Evolutionary conservation across 1,140 invertebrate genomes (phyloP), one percentile per base, ranked within the genome.

Genomic region (Sitophilus oryzae): DNA sequence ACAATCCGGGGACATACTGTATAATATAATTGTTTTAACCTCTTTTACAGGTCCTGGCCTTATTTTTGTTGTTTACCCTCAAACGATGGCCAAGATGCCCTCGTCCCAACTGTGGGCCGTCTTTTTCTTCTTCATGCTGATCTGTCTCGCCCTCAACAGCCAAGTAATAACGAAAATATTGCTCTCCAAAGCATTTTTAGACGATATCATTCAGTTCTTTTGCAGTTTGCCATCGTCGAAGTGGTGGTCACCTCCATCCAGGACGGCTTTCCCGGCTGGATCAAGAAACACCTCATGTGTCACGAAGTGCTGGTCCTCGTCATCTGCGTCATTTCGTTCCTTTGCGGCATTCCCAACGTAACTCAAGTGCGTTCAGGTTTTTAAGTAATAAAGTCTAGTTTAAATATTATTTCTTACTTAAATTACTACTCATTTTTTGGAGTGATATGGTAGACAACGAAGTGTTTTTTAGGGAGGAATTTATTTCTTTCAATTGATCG

Each of bases 221-320:
- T 74, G 35, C 73, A 90, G 85, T 90, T 91, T 76, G 89, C 89
- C 3, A 88, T 91, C 46, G 88, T 93, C 21, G 91, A 95, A 77
- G 91, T 93, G 1, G 89, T 95, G 0, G 86, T 93, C 0, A 94
- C 91, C 1, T 91, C 90, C 0, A 85, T 95, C 62, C 88, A 93
- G 75, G 92, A 95, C 68, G 90, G 89, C 22, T 93, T 93, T 71
- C 87, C 87, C 0, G 81, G 83, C 21, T 86, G 86, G 81, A 88
- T 93, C 19, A 85, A 86, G 59, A 84, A 79, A 52, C 82, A 84
- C 62, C 74, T 93, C 16, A 83, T 88, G 56, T 89, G 88, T 64
- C 91, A 93, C 67, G 91, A 95, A 74, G 73, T 93, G 40, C 70
- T 94, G 21, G 91, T 94, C 5, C 73, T 93, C 15, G 75, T 88